These are phyloP conservation scores for Tubulanus polymorphus DNA, from an alignment of 2,888 invertebrate genomes.

Conservation along the genomic window DNA sequence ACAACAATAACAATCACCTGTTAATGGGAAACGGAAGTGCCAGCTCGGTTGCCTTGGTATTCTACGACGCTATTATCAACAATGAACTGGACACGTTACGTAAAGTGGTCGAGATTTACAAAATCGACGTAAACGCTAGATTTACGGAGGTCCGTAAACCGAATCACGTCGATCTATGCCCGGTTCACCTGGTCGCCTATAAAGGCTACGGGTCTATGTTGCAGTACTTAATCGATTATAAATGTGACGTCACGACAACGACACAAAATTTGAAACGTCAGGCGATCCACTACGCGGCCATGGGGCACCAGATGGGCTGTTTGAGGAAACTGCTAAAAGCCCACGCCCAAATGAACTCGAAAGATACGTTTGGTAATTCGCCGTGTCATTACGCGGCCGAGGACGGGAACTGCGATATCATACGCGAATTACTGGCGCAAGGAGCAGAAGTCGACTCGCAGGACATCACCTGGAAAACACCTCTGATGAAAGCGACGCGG, in stretches of 20 bases:
- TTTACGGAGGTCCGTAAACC: constrained; percentile 50
- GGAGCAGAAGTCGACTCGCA: constrained; percentile 48
- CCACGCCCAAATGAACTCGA: constrained; percentile 47
- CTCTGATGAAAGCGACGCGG: constrained; percentile 52
- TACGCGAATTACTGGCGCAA: constrained; percentile 46
- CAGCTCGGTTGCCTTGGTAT: constrained; percentile 48
- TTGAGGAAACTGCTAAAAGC: constrained; percentile 47
- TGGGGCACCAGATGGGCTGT: constrained; percentile 51
- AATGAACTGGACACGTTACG: constrained; percentile 47
- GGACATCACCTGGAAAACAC: constrained; percentile 52
- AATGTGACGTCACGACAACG: constrained; percentile 49
- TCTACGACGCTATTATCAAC: constrained; percentile 52
- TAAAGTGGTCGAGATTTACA: constrained; percentile 47
- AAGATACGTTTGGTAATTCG: constrained; percentile 52
- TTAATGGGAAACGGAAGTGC: too few relatives aligned
- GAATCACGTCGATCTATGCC: constrained; percentile 50
- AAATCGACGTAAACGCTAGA: constrained; percentile 50
- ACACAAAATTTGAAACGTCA: constrained; percentile 47
- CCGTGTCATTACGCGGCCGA: constrained; percentile 53
- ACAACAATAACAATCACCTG: too few relatives aligned
- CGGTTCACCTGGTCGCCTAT: constrained; percentile 50
- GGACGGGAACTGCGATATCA: constrained; percentile 48
- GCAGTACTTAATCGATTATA: constrained; percentile 44
- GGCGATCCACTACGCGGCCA: constrained; percentile 52
- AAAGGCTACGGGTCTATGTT: constrained; percentile 50